Evolutionary conservation across 2,113 vertebrate genomes (phyloP).

Genomic region (Desmodus rotundus): DNA sequence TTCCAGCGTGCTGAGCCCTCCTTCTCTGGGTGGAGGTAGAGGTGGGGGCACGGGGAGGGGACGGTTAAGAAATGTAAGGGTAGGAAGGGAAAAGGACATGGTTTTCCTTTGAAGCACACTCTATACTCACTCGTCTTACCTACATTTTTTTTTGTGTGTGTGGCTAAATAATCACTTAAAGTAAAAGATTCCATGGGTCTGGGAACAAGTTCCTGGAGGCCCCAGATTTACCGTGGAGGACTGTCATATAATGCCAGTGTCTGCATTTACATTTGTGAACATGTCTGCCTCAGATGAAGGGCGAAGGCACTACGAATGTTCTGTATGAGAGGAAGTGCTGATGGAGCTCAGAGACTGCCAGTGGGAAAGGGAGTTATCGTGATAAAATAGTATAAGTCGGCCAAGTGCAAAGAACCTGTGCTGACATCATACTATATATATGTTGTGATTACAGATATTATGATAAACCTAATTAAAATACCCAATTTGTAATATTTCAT

Average conservation of each 20-base stretch:
- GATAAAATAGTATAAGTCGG: neutral
- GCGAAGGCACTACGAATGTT: neutral
- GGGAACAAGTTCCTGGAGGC: neutral
- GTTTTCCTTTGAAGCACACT: neutral
- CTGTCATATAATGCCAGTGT: neutral
- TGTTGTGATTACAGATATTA: neutral
- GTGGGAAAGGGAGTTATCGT: neutral
- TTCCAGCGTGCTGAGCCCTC: neutral
- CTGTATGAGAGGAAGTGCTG: neutral
- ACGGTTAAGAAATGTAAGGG: neutral
- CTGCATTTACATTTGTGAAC: neutral
- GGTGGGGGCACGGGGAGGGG: neutral
- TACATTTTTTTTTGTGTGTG: neutral
- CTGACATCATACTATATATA: neutral
- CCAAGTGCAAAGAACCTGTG: neutral
- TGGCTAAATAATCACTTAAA: neutral
- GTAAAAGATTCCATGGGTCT: neutral
- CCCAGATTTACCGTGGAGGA: neutral
- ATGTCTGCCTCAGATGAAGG: neutral
- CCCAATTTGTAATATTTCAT: neutral
- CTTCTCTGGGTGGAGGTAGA: neutral
- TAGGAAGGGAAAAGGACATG: neutral
- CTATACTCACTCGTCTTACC: neutral
- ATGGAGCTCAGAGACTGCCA: neutral
- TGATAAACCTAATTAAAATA: neutral